Evolutionary conservation across 1,140 invertebrate genomes (phyloP), one percentile per base, ranked within the genome.

Genomic region (Saccostrea glomerata): DNA sequence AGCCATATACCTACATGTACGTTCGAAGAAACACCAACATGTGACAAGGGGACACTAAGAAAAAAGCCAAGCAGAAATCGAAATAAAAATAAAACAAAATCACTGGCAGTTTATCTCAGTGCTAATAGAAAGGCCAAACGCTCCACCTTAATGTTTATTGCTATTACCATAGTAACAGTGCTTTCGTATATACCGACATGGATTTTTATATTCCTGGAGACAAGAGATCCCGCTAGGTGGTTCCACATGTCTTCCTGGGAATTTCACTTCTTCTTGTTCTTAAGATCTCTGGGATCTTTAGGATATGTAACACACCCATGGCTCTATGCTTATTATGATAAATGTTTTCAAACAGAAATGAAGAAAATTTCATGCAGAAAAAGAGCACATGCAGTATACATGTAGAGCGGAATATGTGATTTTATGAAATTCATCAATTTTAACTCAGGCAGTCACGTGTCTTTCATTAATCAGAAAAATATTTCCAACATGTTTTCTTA

Each of bases 121-220:
- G 30, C 25, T 5, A 85, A 77, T 36, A 23, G 70, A 54, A 84
- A 55, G 82, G 55, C 55, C 13, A 47, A 23, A 54, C 40, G 82
- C 3, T 54, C 82, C 55, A 55, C 82, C 15, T 55, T 84, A 54
- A 84, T 84, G 82, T 84, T 84, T 84, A 55, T 84, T 12, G 55
- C 55, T 6, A 40, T 84, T n/a, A 84, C 82, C 23, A 13, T 54
- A 23, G 82, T 84, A 84, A 84, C 82, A 23, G 55, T 84, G 3
- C 9, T 84, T 84, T 84, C 82, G 6, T 84, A 84, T 54, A 84
- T 84, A 55, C 82, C 82, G 17, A 55, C n/a, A 84, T 84, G 82
- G 82, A 84, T 23, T 7, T 84, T n/a, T 84, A 13, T 23, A 55
- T 84, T 84, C n/a, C 12, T 84, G 23, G 82, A 84, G 20, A 40